Percentiles rank a stretch among this genome's conserved stretches.
Evolutionary conservation across 2,888 invertebrate species (phyloP).

Genomic region (Epistrophe eligans): DNA sequence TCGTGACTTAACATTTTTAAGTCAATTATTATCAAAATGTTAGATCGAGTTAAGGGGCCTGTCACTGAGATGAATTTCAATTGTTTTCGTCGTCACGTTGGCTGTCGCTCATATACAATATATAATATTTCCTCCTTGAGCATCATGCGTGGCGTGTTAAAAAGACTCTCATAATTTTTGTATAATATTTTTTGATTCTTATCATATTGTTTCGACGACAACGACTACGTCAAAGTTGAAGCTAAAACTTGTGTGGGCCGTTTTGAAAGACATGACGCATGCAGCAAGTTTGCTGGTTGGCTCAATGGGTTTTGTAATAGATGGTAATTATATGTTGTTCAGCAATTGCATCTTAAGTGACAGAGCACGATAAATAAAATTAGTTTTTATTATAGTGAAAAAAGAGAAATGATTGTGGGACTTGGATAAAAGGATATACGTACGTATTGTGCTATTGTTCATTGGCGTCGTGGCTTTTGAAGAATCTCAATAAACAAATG

Average conservation of each 20-base stretch:
- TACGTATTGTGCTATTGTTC: not conserved
- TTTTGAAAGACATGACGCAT: slow-evolving; percentile 55
- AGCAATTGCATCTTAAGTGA: slow-evolving; percentile 52
- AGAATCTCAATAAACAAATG: not conserved
- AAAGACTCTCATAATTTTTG: slow-evolving; percentile 65
- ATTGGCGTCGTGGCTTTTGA: not conserved
- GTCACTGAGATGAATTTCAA: slow-evolving; percentile 48
- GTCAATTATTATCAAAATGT: slow-evolving; percentile 63
- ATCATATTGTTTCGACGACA: slow-evolving; percentile 41
- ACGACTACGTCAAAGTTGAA: slow-evolving; percentile 24
- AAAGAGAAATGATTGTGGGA: slow-evolving; percentile 53
- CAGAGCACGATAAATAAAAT: slow-evolving; percentile 59
- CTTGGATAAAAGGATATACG: slow-evolving; percentile 21
- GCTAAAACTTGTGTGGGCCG: slow-evolving; percentile 52
- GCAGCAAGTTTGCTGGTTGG: slow-evolving; percentile 48
- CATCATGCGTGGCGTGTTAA: slow-evolving; percentile 50
- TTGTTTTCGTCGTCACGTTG: slow-evolving; percentile 37
- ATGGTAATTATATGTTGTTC: slow-evolving; percentile 71
- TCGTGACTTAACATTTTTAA: slow-evolving; percentile 62
- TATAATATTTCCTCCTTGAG: not conserved
- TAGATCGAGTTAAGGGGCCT: slow-evolving; percentile 49
- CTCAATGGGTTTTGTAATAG: slow-evolving; percentile 67
- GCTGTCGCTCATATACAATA: slow-evolving; percentile 11
- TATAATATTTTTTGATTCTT: slow-evolving; percentile 54
- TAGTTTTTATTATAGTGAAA: slow-evolving; percentile 44